A percentile compares a stretch with the other conserved stretches of the same genome.
These are phyloP conservation scores for Fragum fragum DNA, from an alignment of 2,888 invertebrate genomes.

Conservation along the genomic window DNA sequence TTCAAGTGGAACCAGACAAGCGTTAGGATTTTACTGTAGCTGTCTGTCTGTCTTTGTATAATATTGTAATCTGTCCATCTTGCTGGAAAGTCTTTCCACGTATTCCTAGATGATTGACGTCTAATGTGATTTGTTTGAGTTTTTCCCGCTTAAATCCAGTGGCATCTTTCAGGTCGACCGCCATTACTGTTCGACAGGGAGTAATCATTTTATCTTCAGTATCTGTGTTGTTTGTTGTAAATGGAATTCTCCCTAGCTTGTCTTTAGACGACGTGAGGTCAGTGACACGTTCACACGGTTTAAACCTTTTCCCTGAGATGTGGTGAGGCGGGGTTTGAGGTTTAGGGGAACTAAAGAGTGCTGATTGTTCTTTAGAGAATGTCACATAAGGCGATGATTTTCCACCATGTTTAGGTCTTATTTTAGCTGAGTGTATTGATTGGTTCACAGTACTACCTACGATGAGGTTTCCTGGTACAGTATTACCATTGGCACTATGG, in stretches of 20 bases:
- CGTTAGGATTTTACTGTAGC: conserved; percentile 21
- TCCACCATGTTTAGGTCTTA: conserved; percentile 41
- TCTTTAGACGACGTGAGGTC: conserved; percentile 46
- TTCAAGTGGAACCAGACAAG: background rate
- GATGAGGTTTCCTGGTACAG: conserved; percentile 50
- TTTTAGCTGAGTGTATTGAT: conserved; percentile 17
- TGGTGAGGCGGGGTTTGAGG: conserved; percentile 48
- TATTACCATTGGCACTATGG: conserved; percentile 36
- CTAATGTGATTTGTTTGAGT: conserved; percentile 47
- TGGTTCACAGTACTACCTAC: conserved; percentile 58
- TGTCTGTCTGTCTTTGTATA: conserved; percentile 45
- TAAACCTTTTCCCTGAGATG: conserved; percentile 46
- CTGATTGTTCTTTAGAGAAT: conserved; percentile 43
- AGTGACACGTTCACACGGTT: conserved; percentile 42
- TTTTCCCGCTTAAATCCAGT: conserved; percentile 22
- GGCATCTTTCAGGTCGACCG: conserved; percentile 43
- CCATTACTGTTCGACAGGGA: conserved; percentile 39
- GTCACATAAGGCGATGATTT: conserved; percentile 45
- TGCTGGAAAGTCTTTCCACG: conserved; percentile 49
- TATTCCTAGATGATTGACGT: conserved; percentile 62
- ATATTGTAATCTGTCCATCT: conserved; percentile 42
- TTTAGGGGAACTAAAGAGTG: conserved; percentile 11
- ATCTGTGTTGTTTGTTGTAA: conserved; percentile 24
- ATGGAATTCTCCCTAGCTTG: conserved; percentile 32
- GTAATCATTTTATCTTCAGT: conserved; percentile 5